Evolutionary conservation across 2,888 invertebrate species (phyloP).

Genomic region (Serripes groenlandicus): DNA sequence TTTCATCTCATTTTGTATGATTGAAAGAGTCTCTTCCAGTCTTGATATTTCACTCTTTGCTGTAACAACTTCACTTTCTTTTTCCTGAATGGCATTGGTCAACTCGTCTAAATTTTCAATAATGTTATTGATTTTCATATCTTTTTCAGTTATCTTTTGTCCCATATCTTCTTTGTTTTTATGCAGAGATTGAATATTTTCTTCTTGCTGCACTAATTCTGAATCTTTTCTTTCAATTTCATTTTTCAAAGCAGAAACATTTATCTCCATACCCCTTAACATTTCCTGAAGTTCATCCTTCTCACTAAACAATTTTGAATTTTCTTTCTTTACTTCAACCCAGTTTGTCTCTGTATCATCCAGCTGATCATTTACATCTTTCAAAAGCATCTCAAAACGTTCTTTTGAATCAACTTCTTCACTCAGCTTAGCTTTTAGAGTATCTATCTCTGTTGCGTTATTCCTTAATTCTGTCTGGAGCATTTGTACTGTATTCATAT

Average conservation of each 20-base stretch:
- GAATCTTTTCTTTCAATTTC: slow-evolving; percentile 50
- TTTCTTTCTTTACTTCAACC: slow-evolving; percentile 19
- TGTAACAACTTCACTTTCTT: slow-evolving; percentile 17
- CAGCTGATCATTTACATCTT: slow-evolving; percentile 27
- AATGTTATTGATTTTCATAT: slow-evolving; percentile 41
- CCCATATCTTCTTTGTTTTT: slow-evolving; percentile 32
- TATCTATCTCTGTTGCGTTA: slow-evolving; percentile 34
- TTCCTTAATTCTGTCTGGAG: slow-evolving; percentile 65
- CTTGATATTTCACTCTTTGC: slow-evolving; percentile 12
- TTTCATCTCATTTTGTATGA: slow-evolving; percentile 9
- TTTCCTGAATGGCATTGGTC: slow-evolving; percentile 26
- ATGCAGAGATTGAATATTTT: slow-evolving; percentile 51
- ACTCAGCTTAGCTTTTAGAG: slow-evolving; percentile 22
- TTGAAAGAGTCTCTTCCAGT: slow-evolving; percentile 30
- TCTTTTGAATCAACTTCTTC: slow-evolving; percentile 5
- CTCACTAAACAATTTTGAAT: slow-evolving; percentile 7
- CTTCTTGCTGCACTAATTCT: slow-evolving; percentile 41
- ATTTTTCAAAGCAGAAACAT: slow-evolving; percentile 32
- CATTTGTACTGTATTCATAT: slow-evolving; percentile 69
- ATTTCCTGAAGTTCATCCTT: slow-evolving; percentile 43
- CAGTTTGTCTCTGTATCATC: slow-evolving; percentile 25
- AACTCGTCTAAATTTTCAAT: slow-evolving; percentile 38
- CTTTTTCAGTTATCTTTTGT: slow-evolving; percentile 24
- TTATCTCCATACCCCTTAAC: slow-evolving; percentile 9
- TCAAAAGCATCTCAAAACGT: slow-evolving; percentile 20